Evolutionary conservation across 1,140 invertebrate genomes (phyloP), one percentile per base, ranked within the genome.

Genomic region (Drosophila rufa): DNA sequence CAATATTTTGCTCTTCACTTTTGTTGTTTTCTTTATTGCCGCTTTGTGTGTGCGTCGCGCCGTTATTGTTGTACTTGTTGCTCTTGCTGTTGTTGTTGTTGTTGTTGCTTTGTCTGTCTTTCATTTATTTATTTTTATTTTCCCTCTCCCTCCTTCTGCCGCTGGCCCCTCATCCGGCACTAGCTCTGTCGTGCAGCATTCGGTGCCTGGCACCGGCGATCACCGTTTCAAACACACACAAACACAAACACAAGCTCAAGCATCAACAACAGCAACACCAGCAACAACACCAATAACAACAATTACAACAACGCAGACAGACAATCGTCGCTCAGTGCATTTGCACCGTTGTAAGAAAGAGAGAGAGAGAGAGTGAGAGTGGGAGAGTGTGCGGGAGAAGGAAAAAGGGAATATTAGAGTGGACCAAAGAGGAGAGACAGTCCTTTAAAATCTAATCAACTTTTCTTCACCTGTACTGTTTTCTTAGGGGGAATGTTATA

Each of bases 121-220:
- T 51, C 69, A 51, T 74, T 59, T 73, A 73, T 71, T 75, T 70
- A 69, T 65, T 61, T 68, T 56, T 76, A 65, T 55, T 73, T 58
- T 71, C 11, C 50, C 45, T 66, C n/a, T 70, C 48, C 47, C n/a
- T 62, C 38, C 45, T 50, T 59, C 47, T 77, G 51, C 43, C 6
- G 40, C 47, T 47, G 40, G 27, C 36, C 47, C 56, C 61, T 62
- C 59, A 6, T 19, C n/a, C 12, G 0, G 59, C 56, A 25, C 51
- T 77, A 27, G 19, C 62, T 57, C 70, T 51, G 74, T 60, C 48
- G 53, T 79, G 75, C 76, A 79, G 76, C 75, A 82, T 64, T 84
- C 68, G 77, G 83, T 87, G 80, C 84, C 83, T 68, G 83, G 83
- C 68, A 87, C 83, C 83, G 73, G 83, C 84, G 83, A 87, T 87